Evolutionary conservation across 2,888 invertebrate genomes (phyloP), one percentile per base, ranked within the genome.

Genomic region (Rhopalosiphum nymphaeae): DNA sequence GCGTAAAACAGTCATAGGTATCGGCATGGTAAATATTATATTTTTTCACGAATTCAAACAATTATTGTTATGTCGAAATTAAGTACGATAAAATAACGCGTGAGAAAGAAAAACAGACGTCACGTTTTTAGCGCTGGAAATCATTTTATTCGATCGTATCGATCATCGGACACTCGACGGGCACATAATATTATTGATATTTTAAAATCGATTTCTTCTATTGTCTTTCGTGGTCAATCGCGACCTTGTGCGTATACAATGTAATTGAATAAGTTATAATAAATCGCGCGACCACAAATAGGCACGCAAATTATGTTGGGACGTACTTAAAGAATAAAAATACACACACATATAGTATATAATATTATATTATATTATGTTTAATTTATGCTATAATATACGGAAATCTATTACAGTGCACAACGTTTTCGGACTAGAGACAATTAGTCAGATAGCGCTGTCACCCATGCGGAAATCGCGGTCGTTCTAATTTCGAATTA

Each of bases 401-500:
- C 26, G 49, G 56, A 84, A 91, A 56, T 84, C 53, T 84, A 29
- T 91, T 84, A 42, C 16, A 36, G 49, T 4, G 53, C 61, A 53
- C 53, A 78, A 91, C 26, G 13, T 91, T 91, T 91, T 56, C 25
- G 53, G 29, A 53, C 29, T 26, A 46, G 44, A 46, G 44, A 46
- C 78, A 11, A 67, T 21, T 42, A 42, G 46, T 56, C 46, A 26
- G n/a, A 21, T 46, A 67, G n/a, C 9, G 61, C 21, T 53, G 49
- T 49, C 91, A 44, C 56, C 91, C 53, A 84, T 91, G 91, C 84
- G 91, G 84, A 91, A 91, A 84, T 85, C 84, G 84, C 56, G 44
- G 84, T 91, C 84, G 42, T 56, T 56, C 53, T 91, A 42, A 84
- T 84, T 84, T 78, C 0, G 11, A 44, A 85, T 26, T 49, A 89